Percentiles rank a stretch among this genome's conserved stretches.
Conservation (phyloP, 2,888 invertebrate genomes). For the Drosophila atroscutellata region DNA sequence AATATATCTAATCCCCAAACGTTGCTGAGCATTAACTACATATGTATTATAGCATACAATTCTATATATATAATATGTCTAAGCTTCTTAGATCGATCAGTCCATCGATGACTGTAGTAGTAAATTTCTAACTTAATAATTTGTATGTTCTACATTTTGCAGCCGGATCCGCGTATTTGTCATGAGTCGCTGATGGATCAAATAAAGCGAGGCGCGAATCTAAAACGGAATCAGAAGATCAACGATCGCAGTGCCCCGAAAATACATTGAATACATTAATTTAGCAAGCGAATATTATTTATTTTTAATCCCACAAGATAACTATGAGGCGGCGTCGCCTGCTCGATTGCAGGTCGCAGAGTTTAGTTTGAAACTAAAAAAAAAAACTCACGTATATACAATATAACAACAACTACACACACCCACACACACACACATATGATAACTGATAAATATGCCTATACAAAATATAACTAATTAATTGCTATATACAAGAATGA, state of each 20-base stretch:
- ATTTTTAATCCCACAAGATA: constrained; percentile 43
- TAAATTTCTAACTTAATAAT: background rate
- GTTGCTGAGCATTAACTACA: constrained; percentile 50
- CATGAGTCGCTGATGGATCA: constrained; percentile 97
- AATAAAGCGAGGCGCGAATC: constrained; percentile 93
- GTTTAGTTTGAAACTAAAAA: constrained; percentile 76
- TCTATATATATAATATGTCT: constrained; percentile 5
- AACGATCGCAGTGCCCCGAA: constrained; percentile 94
- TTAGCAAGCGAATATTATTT: constrained; percentile 44
- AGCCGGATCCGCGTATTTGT: constrained; percentile 91
- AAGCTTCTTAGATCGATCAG: constrained; percentile 30
- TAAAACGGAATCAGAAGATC: constrained; percentile 89
- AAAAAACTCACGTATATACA: constrained; percentile 56
- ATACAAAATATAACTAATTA: constrained; percentile 46
- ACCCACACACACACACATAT: constrained; percentile 23
- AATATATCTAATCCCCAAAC: constrained; percentile 34
- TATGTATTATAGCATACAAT: constrained; percentile 8
- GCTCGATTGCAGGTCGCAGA: constrained; percentile 68
- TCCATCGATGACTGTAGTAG: background rate
- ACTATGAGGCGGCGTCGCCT: constrained; percentile 61
- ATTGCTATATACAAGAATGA: constrained; percentile 25
- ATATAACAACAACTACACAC: constrained; percentile 29
- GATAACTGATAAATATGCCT: constrained; percentile 42
- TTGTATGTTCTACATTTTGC: constrained; percentile 65
- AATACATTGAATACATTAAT: constrained; percentile 87